Conservation (phyloP, 2,113 vertebrate genomes). For the Mustelus asterias region DNA sequence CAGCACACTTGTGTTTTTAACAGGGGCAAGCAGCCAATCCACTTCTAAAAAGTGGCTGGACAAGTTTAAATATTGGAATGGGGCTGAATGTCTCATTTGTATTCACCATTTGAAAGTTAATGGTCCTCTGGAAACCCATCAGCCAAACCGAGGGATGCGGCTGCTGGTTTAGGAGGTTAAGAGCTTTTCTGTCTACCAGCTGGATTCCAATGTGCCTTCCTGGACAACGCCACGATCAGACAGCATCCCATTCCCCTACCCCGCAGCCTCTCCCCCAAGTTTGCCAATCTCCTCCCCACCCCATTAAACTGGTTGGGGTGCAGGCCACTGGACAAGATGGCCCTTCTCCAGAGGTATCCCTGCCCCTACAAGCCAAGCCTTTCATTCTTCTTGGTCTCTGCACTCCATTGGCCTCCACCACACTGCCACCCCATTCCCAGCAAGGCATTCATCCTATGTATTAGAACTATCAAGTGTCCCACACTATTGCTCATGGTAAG, state of each 20-base stretch:
- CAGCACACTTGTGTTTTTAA: no score
- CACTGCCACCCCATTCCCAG: no score
- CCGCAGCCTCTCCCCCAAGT: background rate
- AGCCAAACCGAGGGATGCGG: background rate
- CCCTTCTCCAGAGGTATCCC: background rate
- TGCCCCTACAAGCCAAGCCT: background rate
- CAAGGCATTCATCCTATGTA: background rate
- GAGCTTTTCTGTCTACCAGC: background rate
- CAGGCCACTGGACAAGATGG: no score
- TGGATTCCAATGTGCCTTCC: background rate
- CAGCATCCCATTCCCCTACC: background rate
- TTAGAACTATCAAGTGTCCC: background rate
- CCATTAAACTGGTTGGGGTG: background rate
- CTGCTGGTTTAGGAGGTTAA: background rate
- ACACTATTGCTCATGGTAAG: background rate
- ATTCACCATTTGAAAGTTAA: no score
- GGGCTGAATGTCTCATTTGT: background rate
- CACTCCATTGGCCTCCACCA: background rate
- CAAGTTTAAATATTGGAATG: background rate
- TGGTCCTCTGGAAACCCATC: background rate
- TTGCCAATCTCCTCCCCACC: background rate
- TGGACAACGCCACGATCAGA: background rate
- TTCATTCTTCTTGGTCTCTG: background rate
- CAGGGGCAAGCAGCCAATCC: no score
- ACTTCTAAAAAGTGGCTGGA: no score